Evolutionary conservation across 2,888 invertebrate species (phyloP), one percentile per base, ranked within the genome.

Genomic region (Amblyjoppa proteus): DNA sequence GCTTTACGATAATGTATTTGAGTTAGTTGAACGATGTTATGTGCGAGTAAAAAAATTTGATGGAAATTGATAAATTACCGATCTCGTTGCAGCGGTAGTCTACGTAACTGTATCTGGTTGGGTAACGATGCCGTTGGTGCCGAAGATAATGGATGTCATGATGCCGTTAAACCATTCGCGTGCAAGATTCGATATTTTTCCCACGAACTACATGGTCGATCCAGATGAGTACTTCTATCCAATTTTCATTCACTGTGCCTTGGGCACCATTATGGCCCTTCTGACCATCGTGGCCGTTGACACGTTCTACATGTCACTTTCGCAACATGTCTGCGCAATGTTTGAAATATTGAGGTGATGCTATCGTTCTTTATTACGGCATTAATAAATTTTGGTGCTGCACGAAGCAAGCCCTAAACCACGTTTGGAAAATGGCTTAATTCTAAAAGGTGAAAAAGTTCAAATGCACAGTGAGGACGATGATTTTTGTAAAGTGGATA

Each of bases 161-260:
- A 20, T 45, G 13, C 64, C 64, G 45, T 20, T 68, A 20, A 76
- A 76, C 28, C 28, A 76, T 5, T 66, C 76, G 1, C 45, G 76
- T 13, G 3, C 0, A 0, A 4, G 25, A 13, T 28, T 51, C 20
- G n/a, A 7, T 3, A 38, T 68, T 16, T 64, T 34, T 64, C 64
- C 34, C n/a, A 68, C 76, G 11, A 66, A 76, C 34, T 76, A 76
- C 31, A 38, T n/a, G 20, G 31, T 75, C 75, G 75, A 75, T 64
- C 61, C 66, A 25, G 53, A 71, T 31, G 45, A 71, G 20, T 71
- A 56, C 9, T 71, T 56, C 20, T 71, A 34, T 34, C 34, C 34
- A 20, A 71, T 71, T 25, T 34, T n/a, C n/a, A 2, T 71, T n/a
- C 51, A 53, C 34, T 31, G 45, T n/a, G n/a, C 20, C 31, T 1